These are phyloP conservation scores for Megaptera novaeangliae DNA, from an alignment of 2,113 vertebrate genomes.

Conservation along the genomic window DNA sequence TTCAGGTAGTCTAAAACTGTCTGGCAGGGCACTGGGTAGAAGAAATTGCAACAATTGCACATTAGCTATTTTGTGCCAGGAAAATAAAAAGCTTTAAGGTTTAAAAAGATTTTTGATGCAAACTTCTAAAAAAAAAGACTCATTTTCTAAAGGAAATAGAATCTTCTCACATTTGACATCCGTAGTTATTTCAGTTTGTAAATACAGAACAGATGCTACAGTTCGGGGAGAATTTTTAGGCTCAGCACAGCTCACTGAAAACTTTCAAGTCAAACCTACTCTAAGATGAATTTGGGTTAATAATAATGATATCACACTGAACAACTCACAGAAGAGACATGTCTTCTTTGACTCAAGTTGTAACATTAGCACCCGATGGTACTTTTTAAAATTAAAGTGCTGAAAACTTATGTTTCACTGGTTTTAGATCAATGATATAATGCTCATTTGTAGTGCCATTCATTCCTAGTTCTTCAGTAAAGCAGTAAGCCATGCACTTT, in stretches of 20 bases:
- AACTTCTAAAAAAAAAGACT: conserved; percentile 5
- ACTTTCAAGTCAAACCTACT: conserved; percentile 54
- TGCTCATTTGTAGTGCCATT: conserved; percentile 32
- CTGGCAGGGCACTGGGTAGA: conserved; percentile 93
- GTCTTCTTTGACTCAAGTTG: conserved; percentile 28
- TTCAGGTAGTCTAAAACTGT: conserved; percentile 96
- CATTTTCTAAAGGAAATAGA: conserved; percentile 63
- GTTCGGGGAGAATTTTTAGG: conserved; percentile 38
- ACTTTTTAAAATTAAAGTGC: conserved; percentile 53
- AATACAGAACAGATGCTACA: conserved; percentile 1
- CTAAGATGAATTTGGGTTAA: conserved; percentile 66
- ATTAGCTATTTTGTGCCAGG: not conserved
- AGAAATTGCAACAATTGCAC: conserved; percentile 58
- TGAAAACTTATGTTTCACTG: conserved; percentile 44
- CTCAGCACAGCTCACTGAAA: conserved; percentile 50
- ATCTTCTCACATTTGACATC: conserved; percentile 61
- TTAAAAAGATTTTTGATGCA: conserved; percentile 46
- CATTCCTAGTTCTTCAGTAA: conserved; percentile 41
- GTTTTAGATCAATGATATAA: conserved; percentile 26
- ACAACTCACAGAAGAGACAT: not conserved
- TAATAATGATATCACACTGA: not conserved
- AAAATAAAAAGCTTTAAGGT: not conserved
- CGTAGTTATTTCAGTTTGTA: conserved; percentile 64
- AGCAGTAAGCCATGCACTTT: conserved; percentile 14
- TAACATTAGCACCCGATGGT: conserved; percentile 30